Conservation (phyloP, 1,140 invertebrate genomes). For the Drosophila carrolli region DNA sequence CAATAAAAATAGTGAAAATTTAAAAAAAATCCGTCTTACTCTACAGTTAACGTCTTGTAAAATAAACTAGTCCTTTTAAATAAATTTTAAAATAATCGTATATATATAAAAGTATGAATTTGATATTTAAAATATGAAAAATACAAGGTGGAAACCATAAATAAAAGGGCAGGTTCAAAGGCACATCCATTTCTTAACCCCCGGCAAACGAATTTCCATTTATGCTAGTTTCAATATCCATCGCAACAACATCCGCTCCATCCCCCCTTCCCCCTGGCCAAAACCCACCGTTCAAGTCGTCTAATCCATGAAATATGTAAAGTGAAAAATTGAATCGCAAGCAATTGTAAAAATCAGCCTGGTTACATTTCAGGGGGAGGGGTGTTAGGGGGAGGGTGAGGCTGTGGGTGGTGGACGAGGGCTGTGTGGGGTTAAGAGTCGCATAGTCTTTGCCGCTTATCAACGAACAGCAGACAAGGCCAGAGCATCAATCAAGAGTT, state of each 20-base stretch:
- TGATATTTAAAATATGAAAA: neutral
- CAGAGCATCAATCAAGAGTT: constrained; percentile 80
- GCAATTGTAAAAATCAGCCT: constrained; percentile 61
- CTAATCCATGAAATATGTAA: constrained; percentile 72
- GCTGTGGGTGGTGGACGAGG: constrained; percentile 11
- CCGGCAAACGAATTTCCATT: constrained; percentile 28
- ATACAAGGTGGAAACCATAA: neutral
- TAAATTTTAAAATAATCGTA: neutral
- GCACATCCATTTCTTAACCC: neutral
- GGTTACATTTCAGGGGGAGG: neutral
- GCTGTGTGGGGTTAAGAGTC: constrained; percentile 7
- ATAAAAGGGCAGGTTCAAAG: neutral
- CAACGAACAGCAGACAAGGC: constrained; percentile 68
- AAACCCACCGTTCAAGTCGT: constrained; percentile 14
- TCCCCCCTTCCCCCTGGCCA: neutral
- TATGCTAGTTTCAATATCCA: constrained; percentile 47
- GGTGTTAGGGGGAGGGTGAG: neutral
- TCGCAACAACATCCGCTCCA: constrained; percentile 4
- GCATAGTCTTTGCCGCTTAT: constrained; percentile 68
- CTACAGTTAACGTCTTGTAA: no score
- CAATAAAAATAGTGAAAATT: no score
- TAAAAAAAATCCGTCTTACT: no score
- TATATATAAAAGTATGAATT: neutral
- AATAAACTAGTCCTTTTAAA: no score
- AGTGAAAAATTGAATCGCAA: constrained; percentile 67